Base-by-base conservation (phyloP, 2,113 vertebrate genomes). In the Vicugna pacos region DNA sequence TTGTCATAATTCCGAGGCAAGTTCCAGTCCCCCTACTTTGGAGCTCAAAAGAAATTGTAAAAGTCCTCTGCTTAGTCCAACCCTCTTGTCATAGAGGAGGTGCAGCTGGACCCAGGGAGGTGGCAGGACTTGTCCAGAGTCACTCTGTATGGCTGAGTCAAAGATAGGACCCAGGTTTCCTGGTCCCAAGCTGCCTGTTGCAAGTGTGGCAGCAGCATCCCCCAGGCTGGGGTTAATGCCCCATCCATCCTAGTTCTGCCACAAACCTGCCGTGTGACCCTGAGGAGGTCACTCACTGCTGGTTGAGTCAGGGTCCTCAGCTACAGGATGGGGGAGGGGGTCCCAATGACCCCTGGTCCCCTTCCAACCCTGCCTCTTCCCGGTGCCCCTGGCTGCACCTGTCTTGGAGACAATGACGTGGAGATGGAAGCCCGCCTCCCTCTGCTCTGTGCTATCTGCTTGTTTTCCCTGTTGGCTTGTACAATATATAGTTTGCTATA, bases 391-490 rank as follows among this genome's bases (percentile, higher is more conserved):
- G 15, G 42, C 19, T 4, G 52, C 11, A 2, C 35, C 30, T 38
- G 38, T 5, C 50, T 24, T 26, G 28, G 73, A 58, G 75, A 22
- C 9, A 10, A 12, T 16, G 56, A 16, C 10, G 35, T 75, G 42
- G 54, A 26, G 28, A 11, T 52, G 46, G 16, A 28, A 38, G 11
- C 11, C 0, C 2, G 32, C 38, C 15, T 26, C 58, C 4, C 6
- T 28, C n/a, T 6, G 38, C 19, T 30, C n/a, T 1, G 10, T 15
- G 17, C 91, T 67, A 60, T 19, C 95, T 79, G 62, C 32, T 92
- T 82, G 58, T 77, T 94, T 38, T 91, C 48, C 69, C 83, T 64
- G 32, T 42, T 28, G 69, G 58, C 67, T 38, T 38, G 38, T 38
- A 38, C 38, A 38, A 38, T 38, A 38, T 38, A 38, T 0, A 38